Conservation (phyloP, 2,113 vertebrate species). For the Neomonachus schauinslandi region DNA sequence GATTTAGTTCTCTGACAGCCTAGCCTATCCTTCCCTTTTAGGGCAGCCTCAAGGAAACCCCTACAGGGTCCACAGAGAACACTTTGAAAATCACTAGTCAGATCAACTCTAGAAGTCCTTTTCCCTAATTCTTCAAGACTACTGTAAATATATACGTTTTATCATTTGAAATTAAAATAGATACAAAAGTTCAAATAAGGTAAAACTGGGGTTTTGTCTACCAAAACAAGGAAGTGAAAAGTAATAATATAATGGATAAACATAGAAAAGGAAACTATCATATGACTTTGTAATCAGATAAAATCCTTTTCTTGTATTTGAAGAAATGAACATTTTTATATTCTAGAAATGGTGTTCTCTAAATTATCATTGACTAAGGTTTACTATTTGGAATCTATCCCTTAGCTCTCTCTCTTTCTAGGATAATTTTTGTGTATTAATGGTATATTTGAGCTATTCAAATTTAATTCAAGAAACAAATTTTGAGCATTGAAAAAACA, state of each 20-base stretch:
- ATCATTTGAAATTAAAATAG: slow-evolving; percentile 20
- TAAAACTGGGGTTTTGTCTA: background rate
- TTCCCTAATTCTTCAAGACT: background rate
- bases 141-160: background rate
- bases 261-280: slow-evolving; percentile 7
- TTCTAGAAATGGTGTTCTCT: background rate
- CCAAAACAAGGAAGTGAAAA: background rate
- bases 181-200: background rate
- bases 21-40: background rate
- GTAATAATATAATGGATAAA: background rate
- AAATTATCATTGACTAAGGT: background rate
- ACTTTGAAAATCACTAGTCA: background rate
- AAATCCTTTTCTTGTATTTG: background rate
- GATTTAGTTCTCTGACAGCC: background rate
- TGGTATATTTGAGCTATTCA: background rate
- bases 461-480: slow-evolving; percentile 50
- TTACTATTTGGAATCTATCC: background rate
- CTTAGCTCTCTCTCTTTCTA: background rate
- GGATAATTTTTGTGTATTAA: background rate
- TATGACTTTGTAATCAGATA: background rate
- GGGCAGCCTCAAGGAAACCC: background rate
- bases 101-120: background rate
- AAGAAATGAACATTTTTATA: slow-evolving; percentile 25
- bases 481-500: background rate
- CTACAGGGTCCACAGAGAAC: background rate